Percentiles rank a stretch among this genome's conserved stretches.
These are phyloP conservation scores for Pygocentrus nattereri DNA, from an alignment of 2,797 vertebrate species.

Conservation along the genomic window DNA sequence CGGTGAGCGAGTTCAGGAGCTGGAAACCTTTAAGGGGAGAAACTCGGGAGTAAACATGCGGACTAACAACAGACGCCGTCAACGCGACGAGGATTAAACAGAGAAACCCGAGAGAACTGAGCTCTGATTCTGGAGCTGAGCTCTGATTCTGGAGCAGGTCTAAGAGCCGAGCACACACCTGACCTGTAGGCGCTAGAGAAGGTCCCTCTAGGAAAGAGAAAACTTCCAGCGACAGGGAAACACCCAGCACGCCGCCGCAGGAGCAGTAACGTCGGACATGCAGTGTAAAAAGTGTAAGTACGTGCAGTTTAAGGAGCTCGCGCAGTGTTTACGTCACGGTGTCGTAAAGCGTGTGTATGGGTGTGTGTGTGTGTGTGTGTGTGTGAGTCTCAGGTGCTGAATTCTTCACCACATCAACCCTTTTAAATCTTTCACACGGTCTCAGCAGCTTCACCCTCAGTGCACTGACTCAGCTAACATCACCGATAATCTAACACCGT, in stretches of 20 bases:
- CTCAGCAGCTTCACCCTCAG: too few species aligned
- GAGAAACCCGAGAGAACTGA: not conserved
- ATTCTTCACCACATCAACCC: not conserved
- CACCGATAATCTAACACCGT: too few species aligned
- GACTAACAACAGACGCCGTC: not conserved
- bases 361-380: too few species aligned
- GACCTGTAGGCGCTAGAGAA: not conserved
- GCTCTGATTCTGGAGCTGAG: not conserved
- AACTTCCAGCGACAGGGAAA: not conserved
- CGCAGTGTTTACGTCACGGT: conserved; percentile 1
- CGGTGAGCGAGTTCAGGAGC: not conserved
- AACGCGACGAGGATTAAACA: not conserved
- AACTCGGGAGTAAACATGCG: not conserved
- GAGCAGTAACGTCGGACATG: not conserved
- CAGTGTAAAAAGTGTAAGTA: not conserved
- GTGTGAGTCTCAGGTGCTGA: too few species aligned
- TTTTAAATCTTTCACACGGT: not conserved
- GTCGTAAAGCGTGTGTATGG: not conserved
- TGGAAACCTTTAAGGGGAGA: not conserved
- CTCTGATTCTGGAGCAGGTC: not conserved
- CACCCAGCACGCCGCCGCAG: not conserved
- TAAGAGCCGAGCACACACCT: not conserved
- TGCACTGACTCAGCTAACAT: too few species aligned
- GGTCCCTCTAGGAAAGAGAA: not conserved
- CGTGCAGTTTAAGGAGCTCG: not conserved